Evolutionary conservation across 2,113 vertebrate genomes (phyloP).

Genomic region (Elgaria multicarinata): DNA sequence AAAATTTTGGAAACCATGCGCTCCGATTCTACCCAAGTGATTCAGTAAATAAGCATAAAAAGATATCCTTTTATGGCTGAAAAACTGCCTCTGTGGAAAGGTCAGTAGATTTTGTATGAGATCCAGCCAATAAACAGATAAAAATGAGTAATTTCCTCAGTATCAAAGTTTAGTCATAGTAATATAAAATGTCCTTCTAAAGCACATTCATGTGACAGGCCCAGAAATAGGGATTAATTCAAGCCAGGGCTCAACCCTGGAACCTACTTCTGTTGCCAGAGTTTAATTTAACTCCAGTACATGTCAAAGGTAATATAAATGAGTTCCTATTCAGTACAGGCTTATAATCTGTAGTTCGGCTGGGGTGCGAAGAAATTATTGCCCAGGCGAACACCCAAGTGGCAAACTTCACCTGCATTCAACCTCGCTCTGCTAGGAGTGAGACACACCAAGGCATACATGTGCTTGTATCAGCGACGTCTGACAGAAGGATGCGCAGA

Average conservation of each 20-base stretch:
- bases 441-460: background rate
- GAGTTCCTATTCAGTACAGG: background rate
- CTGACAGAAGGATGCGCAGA: background rate
- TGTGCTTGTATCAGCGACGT: background rate
- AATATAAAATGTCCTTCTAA: slow-evolving; percentile 41
- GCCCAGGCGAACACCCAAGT: background rate
- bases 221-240: background rate
- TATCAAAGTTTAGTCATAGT: slow-evolving; percentile 38
- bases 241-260: background rate
- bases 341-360: background rate
- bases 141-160: slow-evolving; percentile 48
- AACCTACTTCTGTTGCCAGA: background rate
- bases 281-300: background rate
- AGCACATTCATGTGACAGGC: background rate
- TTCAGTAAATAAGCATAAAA: slow-evolving; percentile 40
- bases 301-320: background rate
- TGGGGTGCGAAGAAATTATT: background rate
- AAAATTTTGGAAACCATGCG: background rate
- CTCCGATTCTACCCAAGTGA: background rate
- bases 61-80: slow-evolving; percentile 57
- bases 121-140: slow-evolving; percentile 55
- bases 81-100: slow-evolving; percentile 46
- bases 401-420: too few relatives aligned
- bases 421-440: background rate
- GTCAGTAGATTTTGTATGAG: slow-evolving; percentile 36